Evolutionary conservation across 2,113 vertebrate species (phyloP).

Genomic region (Callaeas wilsoni): DNA sequence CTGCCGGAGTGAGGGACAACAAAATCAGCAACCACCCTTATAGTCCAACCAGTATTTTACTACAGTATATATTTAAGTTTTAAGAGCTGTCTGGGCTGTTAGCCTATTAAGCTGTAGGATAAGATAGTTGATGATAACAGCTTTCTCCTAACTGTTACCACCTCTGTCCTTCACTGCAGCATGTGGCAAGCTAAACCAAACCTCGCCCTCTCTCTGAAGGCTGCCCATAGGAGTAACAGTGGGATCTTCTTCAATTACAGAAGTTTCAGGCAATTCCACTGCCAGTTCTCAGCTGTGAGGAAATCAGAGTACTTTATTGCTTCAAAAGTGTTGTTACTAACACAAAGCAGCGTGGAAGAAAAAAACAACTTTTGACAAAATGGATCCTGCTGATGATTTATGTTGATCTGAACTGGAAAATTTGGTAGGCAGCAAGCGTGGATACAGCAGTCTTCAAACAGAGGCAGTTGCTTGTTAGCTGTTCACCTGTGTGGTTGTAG

Average conservation of each 20-base stretch:
- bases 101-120: slow-evolving; percentile 28
- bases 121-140: slow-evolving; percentile 50
- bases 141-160: slow-evolving; percentile 32
- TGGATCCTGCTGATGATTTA: slow-evolving; percentile 10
- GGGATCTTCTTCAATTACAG: slow-evolving; percentile 41
- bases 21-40: not conserved
- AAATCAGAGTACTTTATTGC: slow-evolving; percentile 40
- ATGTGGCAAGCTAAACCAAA: not conserved
- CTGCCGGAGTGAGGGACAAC: not conserved
- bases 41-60: slow-evolving; percentile 1
- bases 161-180: slow-evolving; percentile 8
- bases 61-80: slow-evolving; percentile 13
- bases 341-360: not conserved
- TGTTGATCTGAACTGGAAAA: slow-evolving; percentile 30
- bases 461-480: not conserved
- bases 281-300: slow-evolving; percentile 34
- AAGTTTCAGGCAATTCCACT: slow-evolving; percentile 26
- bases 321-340: not conserved
- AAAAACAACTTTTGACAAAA: slow-evolving; percentile 15
- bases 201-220: not conserved
- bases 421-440: not conserved
- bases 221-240: not conserved
- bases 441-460: slow-evolving; percentile 1
- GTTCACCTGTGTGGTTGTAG: not conserved
- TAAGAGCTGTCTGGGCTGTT: slow-evolving; percentile 21